Conservation (phyloP, 2,888 invertebrate species). For the Synergus umbraculus region DNA sequence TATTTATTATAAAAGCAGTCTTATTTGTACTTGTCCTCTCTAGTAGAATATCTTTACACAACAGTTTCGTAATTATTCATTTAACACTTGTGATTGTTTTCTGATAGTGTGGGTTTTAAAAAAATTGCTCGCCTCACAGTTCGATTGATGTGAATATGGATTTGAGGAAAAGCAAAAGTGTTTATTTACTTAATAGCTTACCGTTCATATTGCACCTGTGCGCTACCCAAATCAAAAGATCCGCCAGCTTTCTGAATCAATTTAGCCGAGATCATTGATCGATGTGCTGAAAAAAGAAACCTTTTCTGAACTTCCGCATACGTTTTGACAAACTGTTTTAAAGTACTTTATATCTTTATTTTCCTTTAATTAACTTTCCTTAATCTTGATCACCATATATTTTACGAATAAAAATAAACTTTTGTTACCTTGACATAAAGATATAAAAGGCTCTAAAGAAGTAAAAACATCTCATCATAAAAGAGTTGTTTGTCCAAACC, state of each 20-base stretch:
- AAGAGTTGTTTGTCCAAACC: neutral
- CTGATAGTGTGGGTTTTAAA: neutral
- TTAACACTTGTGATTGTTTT: neutral
- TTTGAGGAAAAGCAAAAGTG: neutral
- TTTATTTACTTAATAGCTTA: slow-evolving; percentile 73
- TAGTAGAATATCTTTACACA: neutral
- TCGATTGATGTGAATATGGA: neutral
- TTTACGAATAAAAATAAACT: neutral
- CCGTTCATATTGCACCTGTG: slow-evolving; percentile 94
- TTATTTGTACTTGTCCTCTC: neutral
- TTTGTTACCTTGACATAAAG: slow-evolving; percentile 5
- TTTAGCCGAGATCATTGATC: slow-evolving; percentile 89
- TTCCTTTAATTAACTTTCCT: neutral
- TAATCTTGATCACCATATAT: neutral
- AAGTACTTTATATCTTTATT: neutral
- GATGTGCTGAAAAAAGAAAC: slow-evolving; percentile 81
- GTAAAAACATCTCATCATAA: neutral
- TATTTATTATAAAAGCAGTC: too few species aligned
- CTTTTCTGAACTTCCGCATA: neutral
- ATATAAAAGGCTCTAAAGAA: slow-evolving; percentile 6
- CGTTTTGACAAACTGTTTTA: neutral
- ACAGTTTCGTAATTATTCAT: neutral
- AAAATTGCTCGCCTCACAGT: neutral
- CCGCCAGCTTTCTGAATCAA: slow-evolving; percentile 83
- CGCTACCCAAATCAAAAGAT: slow-evolving; percentile 85